A percentile compares a stretch with the other conserved stretches of the same genome.
Evolutionary conservation across 2,888 invertebrate genomes (phyloP).

Genomic region (Linyphia triangularis): DNA sequence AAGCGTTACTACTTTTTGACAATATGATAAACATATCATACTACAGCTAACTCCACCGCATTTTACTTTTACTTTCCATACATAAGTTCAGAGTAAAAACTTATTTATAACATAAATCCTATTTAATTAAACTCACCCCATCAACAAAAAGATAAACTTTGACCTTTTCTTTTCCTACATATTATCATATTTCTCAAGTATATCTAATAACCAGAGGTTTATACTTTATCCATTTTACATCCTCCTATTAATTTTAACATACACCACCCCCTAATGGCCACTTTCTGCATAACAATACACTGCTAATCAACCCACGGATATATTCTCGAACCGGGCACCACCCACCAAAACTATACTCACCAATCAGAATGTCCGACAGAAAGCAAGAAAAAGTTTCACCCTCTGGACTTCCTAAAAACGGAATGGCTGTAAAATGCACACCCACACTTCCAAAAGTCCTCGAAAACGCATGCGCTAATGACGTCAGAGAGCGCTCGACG

Average conservation of each 20-base stretch:
- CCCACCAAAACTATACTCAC: slow-evolving; percentile 41
- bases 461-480: slow-evolving; percentile 10
- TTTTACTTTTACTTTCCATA: no score
- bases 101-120: no score
- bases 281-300: background rate
- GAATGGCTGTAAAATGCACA: background rate
- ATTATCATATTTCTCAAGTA: no score
- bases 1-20: no score
- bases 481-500: slow-evolving; percentile 50
- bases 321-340: slow-evolving; percentile 1
- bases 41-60: no score
- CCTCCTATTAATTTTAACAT: background rate
- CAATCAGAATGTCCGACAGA: background rate
- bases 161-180: no score
- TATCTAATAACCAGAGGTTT: no score
- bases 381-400: slow-evolving; percentile 29
- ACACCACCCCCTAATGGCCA: background rate
- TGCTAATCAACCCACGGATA: slow-evolving; percentile 1
- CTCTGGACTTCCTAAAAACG: background rate
- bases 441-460: slow-evolving; percentile 19
- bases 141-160: no score
- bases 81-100: no score
- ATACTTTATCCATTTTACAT: no score
- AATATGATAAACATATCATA: no score
- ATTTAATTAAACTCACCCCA: no score